These are phyloP conservation scores for Sprattus sprattus DNA, from an alignment of 2,113 vertebrate genomes.

Conservation along the genomic window DNA sequence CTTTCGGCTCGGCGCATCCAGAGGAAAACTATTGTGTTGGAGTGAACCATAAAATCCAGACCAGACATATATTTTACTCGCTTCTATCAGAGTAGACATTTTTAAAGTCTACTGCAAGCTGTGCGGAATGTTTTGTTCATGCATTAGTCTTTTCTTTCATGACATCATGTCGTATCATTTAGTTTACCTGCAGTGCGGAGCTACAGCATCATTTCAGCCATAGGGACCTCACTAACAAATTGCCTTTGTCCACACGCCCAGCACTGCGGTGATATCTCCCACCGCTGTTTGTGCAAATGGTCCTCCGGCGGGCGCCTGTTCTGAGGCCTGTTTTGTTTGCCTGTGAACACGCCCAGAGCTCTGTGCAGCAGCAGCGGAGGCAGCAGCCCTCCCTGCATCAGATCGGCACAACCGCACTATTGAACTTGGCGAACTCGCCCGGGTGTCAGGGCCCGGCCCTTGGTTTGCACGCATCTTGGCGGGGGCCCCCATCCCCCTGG, in stretches of 20 bases:
- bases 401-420: conserved; percentile 62
- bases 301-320: conserved; percentile 35
- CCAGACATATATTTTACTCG: conserved; percentile 7
- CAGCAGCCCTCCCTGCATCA: conserved; percentile 51
- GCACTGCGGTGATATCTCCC: conserved; percentile 25
- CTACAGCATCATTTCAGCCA: background rate
- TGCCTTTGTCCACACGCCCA: background rate
- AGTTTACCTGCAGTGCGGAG: background rate
- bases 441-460: conserved; percentile 61
- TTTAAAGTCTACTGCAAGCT: conserved; percentile 1
- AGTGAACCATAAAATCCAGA: background rate
- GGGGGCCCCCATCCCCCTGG: background rate
- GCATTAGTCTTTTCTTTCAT: background rate
- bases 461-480: conserved; percentile 66
- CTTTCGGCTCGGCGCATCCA: background rate
- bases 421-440: conserved; percentile 61
- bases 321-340: conserved; percentile 49
- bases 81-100: background rate
- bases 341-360: conserved; percentile 51
- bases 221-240: conserved; percentile 18
- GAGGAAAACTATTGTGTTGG: background rate
- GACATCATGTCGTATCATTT: background rate
- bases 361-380: conserved; percentile 39
- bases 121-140: background rate
- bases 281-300: conserved; percentile 24